phyloP scores from a whole-genome alignment of 2,797 vertebrate species.

The Hydrolagus colliei region DNA sequence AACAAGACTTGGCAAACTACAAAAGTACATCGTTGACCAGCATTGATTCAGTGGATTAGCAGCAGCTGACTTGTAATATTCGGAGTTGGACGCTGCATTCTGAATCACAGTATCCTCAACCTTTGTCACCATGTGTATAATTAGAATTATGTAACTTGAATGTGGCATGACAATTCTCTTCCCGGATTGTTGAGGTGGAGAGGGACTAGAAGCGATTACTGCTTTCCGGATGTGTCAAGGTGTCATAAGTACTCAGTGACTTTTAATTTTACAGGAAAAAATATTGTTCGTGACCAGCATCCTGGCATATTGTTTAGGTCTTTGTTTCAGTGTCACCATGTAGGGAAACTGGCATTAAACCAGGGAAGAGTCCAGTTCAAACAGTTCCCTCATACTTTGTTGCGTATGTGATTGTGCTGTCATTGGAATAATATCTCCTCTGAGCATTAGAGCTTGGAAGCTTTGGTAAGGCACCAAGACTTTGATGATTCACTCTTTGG shows the following conservation, averaged over 20 bases:
- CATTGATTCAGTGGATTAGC: too few relatives aligned
- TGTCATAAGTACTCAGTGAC: background rate
- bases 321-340: background rate
- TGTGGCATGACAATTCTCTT: background rate
- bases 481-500: constrained; percentile 10
- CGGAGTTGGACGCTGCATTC: too few relatives aligned
- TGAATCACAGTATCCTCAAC: background rate
- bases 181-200: background rate
- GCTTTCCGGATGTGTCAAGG: background rate
- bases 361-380: too few relatives aligned
- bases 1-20: too few relatives aligned
- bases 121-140: background rate
- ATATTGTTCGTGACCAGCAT: background rate
- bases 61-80: too few relatives aligned
- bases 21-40: too few relatives aligned
- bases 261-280: too few relatives aligned
- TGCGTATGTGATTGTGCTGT: constrained; percentile 4
- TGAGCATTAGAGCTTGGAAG: background rate
- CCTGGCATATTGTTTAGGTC: too few relatives aligned
- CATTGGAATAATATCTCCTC: background rate
- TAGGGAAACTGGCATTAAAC: background rate
- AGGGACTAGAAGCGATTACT: background rate
- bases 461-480: background rate
- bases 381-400: background rate
- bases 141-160: background rate